Conservation (phyloP, 1,140 invertebrate species). For the Dryas iulia region DNA sequence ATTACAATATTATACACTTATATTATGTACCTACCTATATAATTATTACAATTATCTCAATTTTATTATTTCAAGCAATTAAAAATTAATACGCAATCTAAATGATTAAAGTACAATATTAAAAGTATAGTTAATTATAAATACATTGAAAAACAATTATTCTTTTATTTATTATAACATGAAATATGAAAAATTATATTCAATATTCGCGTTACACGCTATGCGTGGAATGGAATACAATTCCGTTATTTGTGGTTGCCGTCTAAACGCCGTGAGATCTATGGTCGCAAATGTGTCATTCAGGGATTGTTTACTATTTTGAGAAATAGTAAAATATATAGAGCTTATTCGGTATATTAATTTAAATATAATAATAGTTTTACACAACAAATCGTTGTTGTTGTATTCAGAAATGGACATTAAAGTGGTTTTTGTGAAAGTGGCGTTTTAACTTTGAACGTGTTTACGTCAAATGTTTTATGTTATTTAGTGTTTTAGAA, state of each 20-base stretch:
- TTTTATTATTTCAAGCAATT: too few species aligned
- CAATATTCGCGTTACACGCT: background rate
- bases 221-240: slow-evolving; percentile 51
- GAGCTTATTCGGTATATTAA: slow-evolving; percentile 2
- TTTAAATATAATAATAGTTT: slow-evolving; percentile 4
- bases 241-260: slow-evolving; percentile 74
- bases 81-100: too few species aligned
- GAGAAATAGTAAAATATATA: slow-evolving; percentile 40
- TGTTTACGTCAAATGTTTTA: slow-evolving; percentile 72
- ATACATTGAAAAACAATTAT: background rate
- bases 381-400: slow-evolving; percentile 2
- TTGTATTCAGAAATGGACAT: slow-evolving; percentile 5
- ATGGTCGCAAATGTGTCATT: slow-evolving; percentile 77
- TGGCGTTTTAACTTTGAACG: slow-evolving; percentile 41
- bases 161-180: background rate
- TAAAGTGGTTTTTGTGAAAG: slow-evolving; percentile 6
- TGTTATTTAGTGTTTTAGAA: slow-evolving; percentile 47
- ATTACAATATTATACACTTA: background rate
- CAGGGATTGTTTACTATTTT: slow-evolving; percentile 75
- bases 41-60: too few species aligned
- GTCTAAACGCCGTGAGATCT: slow-evolving; percentile 72
- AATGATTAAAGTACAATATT: background rate
- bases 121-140: background rate
- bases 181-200: background rate
- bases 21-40: too few species aligned